These are phyloP conservation scores for Ernsta delagoae DNA, from an alignment of 2,888 invertebrate species.

Conservation along the genomic window DNA sequence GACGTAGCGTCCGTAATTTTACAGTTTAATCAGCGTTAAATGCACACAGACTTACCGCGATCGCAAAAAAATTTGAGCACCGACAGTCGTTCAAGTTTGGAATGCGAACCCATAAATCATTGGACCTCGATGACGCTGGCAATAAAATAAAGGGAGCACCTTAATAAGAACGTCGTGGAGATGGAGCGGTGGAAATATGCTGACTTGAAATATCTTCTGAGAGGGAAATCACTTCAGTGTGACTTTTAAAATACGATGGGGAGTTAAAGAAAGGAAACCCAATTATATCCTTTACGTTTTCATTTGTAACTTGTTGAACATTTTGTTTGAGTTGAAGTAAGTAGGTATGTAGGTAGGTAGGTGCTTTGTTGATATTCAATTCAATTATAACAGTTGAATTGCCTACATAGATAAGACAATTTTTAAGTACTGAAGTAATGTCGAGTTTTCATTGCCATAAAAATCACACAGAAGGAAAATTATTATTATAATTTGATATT, in stretches of 20 bases:
- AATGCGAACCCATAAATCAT: conserved; percentile 77
- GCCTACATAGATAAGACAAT: too few species aligned
- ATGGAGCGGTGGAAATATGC: conserved; percentile 44
- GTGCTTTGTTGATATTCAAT: too few species aligned
- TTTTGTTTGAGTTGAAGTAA: conserved; percentile 3
- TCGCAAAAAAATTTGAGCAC: conserved; percentile 57
- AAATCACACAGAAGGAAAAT: too few species aligned
- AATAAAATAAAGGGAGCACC: conserved; percentile 51
- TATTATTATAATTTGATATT: too few species aligned
- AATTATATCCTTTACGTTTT: conserved; percentile 19
- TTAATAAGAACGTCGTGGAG: conserved; percentile 44
- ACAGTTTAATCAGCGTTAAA: conserved; percentile 86
- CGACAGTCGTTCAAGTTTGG: conserved; percentile 60
- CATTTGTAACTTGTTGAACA: conserved; percentile 17
- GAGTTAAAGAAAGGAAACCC: conserved; percentile 10
- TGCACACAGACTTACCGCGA: conserved; percentile 75
- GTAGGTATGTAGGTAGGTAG: too few species aligned
- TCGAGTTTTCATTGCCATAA: too few species aligned
- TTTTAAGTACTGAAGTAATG: too few species aligned
- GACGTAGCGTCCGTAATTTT: conserved; percentile 80
- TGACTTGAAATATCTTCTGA: conserved; percentile 36
- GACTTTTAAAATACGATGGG: conserved; percentile 33
- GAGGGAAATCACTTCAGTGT: conserved; percentile 35
- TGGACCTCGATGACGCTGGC: conserved; percentile 64
- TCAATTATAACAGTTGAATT: too few species aligned